These are phyloP conservation scores for Ceratotherium simum DNA, from an alignment of 2,113 vertebrate genomes.

Conservation along the genomic window DNA sequence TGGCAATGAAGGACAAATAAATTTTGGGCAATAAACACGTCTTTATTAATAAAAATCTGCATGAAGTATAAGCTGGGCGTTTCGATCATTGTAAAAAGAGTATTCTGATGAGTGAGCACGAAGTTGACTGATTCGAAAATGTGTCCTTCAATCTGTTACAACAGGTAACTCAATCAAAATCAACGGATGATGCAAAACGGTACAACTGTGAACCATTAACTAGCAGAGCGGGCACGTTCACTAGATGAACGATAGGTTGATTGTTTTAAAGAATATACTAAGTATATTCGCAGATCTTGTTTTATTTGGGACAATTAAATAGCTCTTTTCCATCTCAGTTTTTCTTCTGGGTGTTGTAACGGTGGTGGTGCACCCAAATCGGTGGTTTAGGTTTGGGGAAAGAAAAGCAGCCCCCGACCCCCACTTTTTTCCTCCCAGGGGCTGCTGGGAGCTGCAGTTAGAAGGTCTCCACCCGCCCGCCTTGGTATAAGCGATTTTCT, in stretches of 20 bases:
- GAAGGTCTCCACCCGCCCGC: background rate
- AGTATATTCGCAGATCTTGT: background rate
- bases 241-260: conserved; percentile 47
- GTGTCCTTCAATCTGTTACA: conserved; percentile 63
- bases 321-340: background rate
- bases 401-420: background rate
- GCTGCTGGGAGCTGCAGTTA: conserved; percentile 37
- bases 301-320: background rate
- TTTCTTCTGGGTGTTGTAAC: background rate
- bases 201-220: conserved; percentile 73
- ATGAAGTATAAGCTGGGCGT: conserved; percentile 76
- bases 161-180: conserved; percentile 69
- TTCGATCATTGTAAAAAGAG: conserved; percentile 81
- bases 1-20: conserved; percentile 80
- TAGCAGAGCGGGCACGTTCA: conserved; percentile 69
- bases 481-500: conserved; percentile 42
- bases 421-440: conserved; percentile 22
- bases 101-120: conserved; percentile 80
- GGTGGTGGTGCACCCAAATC: background rate
- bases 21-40: conserved; percentile 76
- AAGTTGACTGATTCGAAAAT: conserved; percentile 77
- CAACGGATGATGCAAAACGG: conserved; percentile 78
- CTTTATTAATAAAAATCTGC: conserved; percentile 86
- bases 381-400: conserved; percentile 21
- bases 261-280: conserved; percentile 72